A percentile compares a stretch with the other conserved stretches of the same genome.
phyloP scores from a whole-genome alignment of 2,113 vertebrate species.

The Ailuropoda melanoleuca region DNA sequence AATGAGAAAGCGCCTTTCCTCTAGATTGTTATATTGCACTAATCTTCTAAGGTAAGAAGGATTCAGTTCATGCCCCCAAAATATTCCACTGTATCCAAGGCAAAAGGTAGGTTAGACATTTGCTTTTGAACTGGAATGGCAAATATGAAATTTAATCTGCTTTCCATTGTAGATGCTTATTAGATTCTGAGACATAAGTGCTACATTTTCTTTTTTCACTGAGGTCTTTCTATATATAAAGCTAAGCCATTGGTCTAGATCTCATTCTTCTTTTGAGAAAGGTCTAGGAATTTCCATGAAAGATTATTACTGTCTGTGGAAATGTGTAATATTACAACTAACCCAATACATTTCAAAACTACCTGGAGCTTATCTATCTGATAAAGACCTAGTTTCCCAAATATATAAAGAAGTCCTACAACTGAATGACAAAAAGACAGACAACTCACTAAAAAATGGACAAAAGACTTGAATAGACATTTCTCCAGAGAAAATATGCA shows the following conservation, averaged over 20 bases:
- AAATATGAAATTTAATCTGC: constrained; percentile 4
- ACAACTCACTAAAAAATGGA: neutral
- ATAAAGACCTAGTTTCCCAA: neutral
- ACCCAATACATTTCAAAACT: neutral
- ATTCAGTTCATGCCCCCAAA: neutral
- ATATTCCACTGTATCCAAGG: neutral
- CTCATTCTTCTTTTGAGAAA: constrained; percentile 9
- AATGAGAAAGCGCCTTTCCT: constrained; percentile 40
- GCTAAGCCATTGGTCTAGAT: neutral
- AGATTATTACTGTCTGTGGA: neutral
- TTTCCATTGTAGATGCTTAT: neutral
- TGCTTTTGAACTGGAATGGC: constrained; percentile 32
- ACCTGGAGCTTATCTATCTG: neutral
- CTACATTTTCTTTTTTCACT: constrained; percentile 39
- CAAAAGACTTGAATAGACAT: neutral
- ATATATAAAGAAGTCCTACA: neutral
- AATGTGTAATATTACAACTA: neutral
- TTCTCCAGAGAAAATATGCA: constrained; percentile 25
- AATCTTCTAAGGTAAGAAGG: constrained; percentile 25
- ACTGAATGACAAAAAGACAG: neutral
- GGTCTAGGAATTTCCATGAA: neutral
- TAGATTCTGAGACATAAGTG: neutral
- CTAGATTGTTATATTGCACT: constrained; percentile 11
- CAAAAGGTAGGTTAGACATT: constrained; percentile 1
- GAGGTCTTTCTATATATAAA: neutral